Base-by-base conservation (phyloP, 2,888 invertebrate genomes). In the Drosophila flavopinicola region DNA sequence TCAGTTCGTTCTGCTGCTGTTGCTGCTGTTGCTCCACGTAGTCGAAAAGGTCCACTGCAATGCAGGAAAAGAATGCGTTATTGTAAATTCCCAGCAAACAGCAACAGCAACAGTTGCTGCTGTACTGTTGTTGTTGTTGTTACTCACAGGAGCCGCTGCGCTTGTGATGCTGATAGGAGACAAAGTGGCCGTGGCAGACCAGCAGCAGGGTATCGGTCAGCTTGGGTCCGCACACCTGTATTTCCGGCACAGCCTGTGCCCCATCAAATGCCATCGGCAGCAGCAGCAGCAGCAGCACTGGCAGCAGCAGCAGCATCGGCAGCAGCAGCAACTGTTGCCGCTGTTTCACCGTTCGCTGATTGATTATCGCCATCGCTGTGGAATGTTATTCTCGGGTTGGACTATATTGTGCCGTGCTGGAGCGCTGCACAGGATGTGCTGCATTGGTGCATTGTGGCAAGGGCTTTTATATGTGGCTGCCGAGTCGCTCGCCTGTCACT, bases 381-480 rank as follows among this genome's bases (percentile, higher is more conserved):
- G n/a, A 17, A 13, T 37, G 44, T 25, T 32, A 23, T 41, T n/a
- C n/a, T n/a, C n/a, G n/a, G n/a, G n/a, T n/a, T n/a, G n/a, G n/a
- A n/a, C 27, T 20, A 24, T 63, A 45, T 57, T 61, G 47, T 77
- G 67, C 48, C 53, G 17, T 48, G 17, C 41, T 51, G 35, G 38
- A 51, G n/a, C 9, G 75, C 66, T 66, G 52, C 49, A 54, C 27
- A 60, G 83, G 67, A 66, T 85, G 52, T 80, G 79, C 35, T 78
- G 56, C 37, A 59, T 29, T 49, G 41, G 20, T 53, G 7, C 25
- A 1, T 41, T n/a, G 1, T 15, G 24, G 38, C 61, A 38, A 56
- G 13, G 58, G 27, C 73, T 85, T 79, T 79, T 85, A 79, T 79
- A 79, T 59, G 66, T 37, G 10, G 42, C 24, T 23, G 7, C 1